Evolutionary conservation across 2,113 vertebrate genomes (phyloP).

Genomic region (Regulus satrapa): DNA sequence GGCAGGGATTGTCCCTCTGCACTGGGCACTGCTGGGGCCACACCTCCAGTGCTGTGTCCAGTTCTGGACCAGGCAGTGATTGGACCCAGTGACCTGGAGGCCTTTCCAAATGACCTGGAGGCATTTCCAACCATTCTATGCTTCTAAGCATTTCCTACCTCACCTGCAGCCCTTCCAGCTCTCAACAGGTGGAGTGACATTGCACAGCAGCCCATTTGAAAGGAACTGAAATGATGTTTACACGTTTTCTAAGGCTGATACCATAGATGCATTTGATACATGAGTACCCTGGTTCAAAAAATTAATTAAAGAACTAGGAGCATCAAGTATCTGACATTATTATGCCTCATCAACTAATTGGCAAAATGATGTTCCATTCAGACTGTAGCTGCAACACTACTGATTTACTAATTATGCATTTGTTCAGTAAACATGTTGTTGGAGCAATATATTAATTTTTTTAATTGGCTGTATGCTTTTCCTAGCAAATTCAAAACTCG

Average conservation of each 20-base stretch:
- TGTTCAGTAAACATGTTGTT: constrained; percentile 70
- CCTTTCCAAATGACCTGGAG: not conserved
- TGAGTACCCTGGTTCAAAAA: constrained; percentile 58
- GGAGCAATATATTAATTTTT: constrained; percentile 62
- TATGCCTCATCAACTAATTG: constrained; percentile 76
- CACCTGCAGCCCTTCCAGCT: not conserved
- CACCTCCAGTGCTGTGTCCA: not conserved
- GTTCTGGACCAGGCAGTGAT: not conserved
- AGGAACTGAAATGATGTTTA: constrained; percentile 40
- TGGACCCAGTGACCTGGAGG: not conserved
- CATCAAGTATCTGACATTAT: constrained; percentile 74
- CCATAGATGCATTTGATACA: constrained; percentile 55
- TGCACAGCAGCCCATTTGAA: not conserved
- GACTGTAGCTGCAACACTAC: constrained; percentile 60
- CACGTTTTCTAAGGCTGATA: constrained; percentile 33
- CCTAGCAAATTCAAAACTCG: not conserved
- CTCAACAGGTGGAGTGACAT: not conserved
- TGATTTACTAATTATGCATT: constrained; percentile 73
- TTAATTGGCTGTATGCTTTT: constrained; percentile 36
- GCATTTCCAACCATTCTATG: no score
- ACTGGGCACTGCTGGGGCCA: not conserved
- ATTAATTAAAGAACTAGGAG: constrained; percentile 72
- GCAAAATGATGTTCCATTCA: constrained; percentile 72
- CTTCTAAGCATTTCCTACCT: not conserved
- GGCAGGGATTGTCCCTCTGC: not conserved